A percentile compares a stretch with the other conserved stretches of the same genome.
phyloP scores from a whole-genome alignment of 2,797 vertebrate species.

The Parotocinclus haroldoi region DNA sequence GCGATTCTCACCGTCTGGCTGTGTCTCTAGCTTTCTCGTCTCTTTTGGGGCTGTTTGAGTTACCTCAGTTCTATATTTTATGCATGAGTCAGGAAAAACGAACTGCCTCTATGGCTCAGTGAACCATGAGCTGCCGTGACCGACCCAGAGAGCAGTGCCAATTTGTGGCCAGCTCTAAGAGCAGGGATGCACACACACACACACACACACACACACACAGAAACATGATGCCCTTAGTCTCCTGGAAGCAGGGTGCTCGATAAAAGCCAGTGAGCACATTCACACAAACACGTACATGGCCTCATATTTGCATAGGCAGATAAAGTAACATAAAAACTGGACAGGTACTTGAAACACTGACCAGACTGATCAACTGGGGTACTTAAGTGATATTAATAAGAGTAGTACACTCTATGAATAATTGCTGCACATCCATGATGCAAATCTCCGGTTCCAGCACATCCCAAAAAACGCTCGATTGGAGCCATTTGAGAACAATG shows the following conservation, averaged over 20 bases:
- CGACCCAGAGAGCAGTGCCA: constrained; percentile 25
- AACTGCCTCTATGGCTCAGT: constrained; percentile 51
- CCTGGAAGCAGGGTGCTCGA: constrained; percentile 21
- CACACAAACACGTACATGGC: constrained; percentile 18
- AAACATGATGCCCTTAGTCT: constrained; percentile 44
- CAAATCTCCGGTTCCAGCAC: too few species aligned
- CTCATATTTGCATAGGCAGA: neutral
- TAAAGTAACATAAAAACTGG: too few species aligned
- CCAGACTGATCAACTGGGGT: too few species aligned
- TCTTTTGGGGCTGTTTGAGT: constrained; percentile 49
- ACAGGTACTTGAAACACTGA: too few species aligned
- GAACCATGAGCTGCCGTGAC: constrained; percentile 30
- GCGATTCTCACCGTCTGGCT: constrained; percentile 7
- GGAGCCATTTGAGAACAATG: too few species aligned
- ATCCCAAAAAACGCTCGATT: too few species aligned
- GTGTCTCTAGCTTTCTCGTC: constrained; percentile 39
- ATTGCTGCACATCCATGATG: too few species aligned
- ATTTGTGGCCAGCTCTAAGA: constrained; percentile 32
- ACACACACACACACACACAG: constrained; percentile 13
- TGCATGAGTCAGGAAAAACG: constrained; percentile 73
- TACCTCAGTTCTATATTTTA: constrained; percentile 65
- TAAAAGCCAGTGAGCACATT: constrained; percentile 18
- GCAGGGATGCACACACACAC: constrained; percentile 25
- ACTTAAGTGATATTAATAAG: too few species aligned
- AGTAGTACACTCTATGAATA: too few species aligned